Base-by-base conservation (phyloP, 2,113 vertebrate genomes). In the Syngnathus typhle region DNA sequence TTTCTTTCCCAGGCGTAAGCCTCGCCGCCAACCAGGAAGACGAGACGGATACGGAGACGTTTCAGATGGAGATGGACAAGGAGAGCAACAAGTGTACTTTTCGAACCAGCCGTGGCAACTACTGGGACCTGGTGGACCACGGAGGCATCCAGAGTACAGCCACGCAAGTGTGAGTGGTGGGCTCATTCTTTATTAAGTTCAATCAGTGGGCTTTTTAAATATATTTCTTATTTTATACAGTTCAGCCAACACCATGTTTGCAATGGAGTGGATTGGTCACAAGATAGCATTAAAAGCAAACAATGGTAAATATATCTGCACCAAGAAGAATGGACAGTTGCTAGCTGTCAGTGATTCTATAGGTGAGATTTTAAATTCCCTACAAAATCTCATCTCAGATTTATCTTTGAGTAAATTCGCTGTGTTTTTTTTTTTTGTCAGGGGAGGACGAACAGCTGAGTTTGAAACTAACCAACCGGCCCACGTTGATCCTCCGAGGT, bases 21-120 rank as follows among this genome's bases (percentile, higher is more conserved):
- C 90, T 98, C 36, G 95, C 95, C 0, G 96, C 96, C 68, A 98
- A 98, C 91, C 96, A 99, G 85, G 96, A 98, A 0, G 95, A 98
- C 64, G 94, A 96, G 84, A 93, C 94, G n/a, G 94, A 95, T 87
- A 93, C 91, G 1, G 96, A 99, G 86, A 98, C 94, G 1, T 98
- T 97, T 91, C 94, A 98, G 89, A 94, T 99, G 93, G 95, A 98
- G 79, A 94, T 95, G 2, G 93, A 97, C 85, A 92, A 84, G 1
- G 94, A 97, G 61, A 97, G 89, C 69, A 94, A 87, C 84, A 95
- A 93, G 81, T 96, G 94, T 69, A 93, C 90, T 56, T 95, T 98
- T 65, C 92, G 95, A 70, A 93, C 93, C 85, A 93, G 93, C 81
- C 88, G 91, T 0, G 95, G 96, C 63, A 93, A 91, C 80, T 97